Conservation (phyloP, 2,888 invertebrate species). For the Pelosia muscerda region DNA sequence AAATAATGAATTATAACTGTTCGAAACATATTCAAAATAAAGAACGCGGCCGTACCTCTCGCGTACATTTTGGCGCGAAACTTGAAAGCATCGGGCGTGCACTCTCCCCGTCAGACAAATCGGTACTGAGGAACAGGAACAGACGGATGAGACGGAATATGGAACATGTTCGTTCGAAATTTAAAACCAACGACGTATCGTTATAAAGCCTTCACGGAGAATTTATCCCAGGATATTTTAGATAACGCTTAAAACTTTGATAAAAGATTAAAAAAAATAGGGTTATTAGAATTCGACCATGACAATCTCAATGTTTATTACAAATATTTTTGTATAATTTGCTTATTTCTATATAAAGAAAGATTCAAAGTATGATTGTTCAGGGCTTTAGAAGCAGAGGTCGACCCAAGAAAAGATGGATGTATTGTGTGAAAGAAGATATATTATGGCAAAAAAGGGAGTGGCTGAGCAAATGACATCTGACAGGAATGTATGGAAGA, state of each 20-base stretch:
- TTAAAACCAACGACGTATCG: background rate
- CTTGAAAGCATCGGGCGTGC: conserved; percentile 63
- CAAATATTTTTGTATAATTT: too few relatives aligned
- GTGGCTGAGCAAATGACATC: too few relatives aligned
- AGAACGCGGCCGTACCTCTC: conserved; percentile 65
- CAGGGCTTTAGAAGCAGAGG: too few relatives aligned
- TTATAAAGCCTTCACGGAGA: background rate
- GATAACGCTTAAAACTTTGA: background rate
- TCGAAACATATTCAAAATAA: conserved; percentile 18
- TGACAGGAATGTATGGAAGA: too few relatives aligned
- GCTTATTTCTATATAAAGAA: too few relatives aligned
- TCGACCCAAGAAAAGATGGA: too few relatives aligned
- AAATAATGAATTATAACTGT: conserved; percentile 40
- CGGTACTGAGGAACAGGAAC: conserved; percentile 58
- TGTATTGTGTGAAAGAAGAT: too few relatives aligned
- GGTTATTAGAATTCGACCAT: background rate
- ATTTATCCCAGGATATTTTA: conserved; percentile 2
- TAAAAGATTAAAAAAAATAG: too few relatives aligned
- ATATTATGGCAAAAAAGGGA: too few relatives aligned
- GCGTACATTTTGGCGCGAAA: conserved; percentile 77
- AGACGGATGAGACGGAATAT: background rate
- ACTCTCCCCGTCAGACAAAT: conserved; percentile 56
- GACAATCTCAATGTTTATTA: background rate
- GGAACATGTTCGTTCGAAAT: conserved; percentile 1
- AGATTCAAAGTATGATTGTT: too few relatives aligned